These are phyloP conservation scores for Meleagris gallopavo DNA, from an alignment of 2,113 vertebrate species.

Conservation along the genomic window DNA sequence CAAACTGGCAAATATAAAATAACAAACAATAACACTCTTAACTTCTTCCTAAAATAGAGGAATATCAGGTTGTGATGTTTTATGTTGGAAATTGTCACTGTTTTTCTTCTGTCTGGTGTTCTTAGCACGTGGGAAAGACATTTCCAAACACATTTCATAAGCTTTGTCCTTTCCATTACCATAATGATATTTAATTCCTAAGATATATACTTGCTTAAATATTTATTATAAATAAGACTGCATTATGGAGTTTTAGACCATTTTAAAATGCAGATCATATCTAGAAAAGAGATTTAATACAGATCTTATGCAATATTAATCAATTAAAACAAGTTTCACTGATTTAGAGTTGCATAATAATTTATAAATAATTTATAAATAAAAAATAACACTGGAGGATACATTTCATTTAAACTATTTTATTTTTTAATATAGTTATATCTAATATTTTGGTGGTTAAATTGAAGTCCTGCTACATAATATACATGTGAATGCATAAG, in stretches of 20 bases:
- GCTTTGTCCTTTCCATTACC: background rate
- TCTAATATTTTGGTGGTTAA: constrained; percentile 56
- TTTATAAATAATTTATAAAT: constrained; percentile 67
- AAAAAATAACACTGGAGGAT: constrained; percentile 42
- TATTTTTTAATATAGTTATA: background rate
- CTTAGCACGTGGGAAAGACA: background rate
- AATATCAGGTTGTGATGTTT: background rate
- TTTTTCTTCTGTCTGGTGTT: background rate
- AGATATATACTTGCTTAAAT: constrained; percentile 8
- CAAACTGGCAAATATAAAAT: too few relatives aligned
- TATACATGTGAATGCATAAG: constrained; percentile 25
- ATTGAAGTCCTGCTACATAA: background rate
- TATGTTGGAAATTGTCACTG: background rate
- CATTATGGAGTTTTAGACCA: background rate
- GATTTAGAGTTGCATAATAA: constrained; percentile 41
- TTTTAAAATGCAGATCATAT: constrained; percentile 36
- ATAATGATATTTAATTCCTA: constrained; percentile 41
- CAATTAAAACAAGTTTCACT: constrained; percentile 43
- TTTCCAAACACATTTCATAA: background rate
- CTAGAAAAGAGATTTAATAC: constrained; percentile 20
- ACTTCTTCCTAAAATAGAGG: background rate
- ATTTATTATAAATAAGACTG: constrained; percentile 43
- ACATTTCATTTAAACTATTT: constrained; percentile 36
- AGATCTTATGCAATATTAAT: constrained; percentile 56
- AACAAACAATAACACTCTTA: background rate